Evolutionary conservation across 2,113 vertebrate species (phyloP), one percentile per base, ranked within the genome.

Genomic region (Raja brachyura): DNA sequence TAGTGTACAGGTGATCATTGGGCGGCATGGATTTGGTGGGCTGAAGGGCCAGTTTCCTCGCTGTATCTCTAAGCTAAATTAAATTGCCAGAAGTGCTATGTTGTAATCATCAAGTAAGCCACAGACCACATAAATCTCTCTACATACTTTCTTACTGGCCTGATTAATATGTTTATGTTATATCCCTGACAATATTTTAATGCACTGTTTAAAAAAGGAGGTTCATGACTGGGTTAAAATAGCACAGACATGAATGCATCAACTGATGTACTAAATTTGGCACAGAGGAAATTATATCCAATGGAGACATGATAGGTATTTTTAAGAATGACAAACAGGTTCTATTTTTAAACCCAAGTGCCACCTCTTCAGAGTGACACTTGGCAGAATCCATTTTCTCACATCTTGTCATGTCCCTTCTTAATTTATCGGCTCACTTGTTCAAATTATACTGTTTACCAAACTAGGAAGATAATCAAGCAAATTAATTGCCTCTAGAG

Each of bases 331-430:
- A 88, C 83, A 66, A 86, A 88, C 16, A 31, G 83, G n/a, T 88
- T 88, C 59, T 59, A 88, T 88, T 88, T 88, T 63, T 66, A 88
- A 88, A 88, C 63, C 83, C 83, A 88, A 88, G n/a, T 88, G 14
- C 59, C 59, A 63, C 59, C 83, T 63, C 59, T 18, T 18, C 5
- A 14, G 59, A 88, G n/a, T 31, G 59, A 88, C 3, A 88, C 59
- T 88, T 88, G 59, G 59, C 59, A 18, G 14, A 88, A 88, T 59
- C 61, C 83, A 33, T 88, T 66, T 88, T 63, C 83, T 88, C n/a
- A 28, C n/a, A 88, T 88, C 11, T 66, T 63, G 83, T 63, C 59
- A 33, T 88, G 56, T 88, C 59, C 59, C 83, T 63, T 31, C 14
- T 18, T 88, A 13, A 88, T 63, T 88, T 66, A 16, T 88, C 59